Conservation (phyloP, 35 echinoderm and acorn worm species). For the Anneissia japonica region DNA sequence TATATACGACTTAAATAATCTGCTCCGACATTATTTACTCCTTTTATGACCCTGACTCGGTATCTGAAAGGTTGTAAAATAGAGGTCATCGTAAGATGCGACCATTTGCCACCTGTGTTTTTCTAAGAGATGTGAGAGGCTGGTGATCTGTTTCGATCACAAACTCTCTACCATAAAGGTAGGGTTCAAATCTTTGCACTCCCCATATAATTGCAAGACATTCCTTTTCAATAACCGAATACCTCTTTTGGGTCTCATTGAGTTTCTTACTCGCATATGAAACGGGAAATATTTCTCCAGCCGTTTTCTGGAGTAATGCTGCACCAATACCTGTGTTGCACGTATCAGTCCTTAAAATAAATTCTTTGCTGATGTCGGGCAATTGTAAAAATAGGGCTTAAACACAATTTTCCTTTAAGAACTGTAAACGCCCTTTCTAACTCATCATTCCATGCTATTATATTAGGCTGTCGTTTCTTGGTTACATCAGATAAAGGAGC, state of each 20-base stretch:
- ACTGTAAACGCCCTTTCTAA: constrained; percentile 9
- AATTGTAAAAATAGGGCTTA: background rate
- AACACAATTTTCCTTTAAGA: background rate
- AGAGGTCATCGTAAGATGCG: constrained; percentile 43
- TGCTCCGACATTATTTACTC: constrained; percentile 47
- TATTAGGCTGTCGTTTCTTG: constrained; percentile 10
- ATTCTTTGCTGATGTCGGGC: constrained; percentile 1
- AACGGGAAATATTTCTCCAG: constrained; percentile 31
- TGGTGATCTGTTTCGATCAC: constrained; percentile 40
- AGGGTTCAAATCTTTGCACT: constrained; percentile 34
- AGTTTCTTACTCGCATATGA: constrained; percentile 39
- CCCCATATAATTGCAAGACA: constrained; percentile 55
- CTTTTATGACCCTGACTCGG: constrained; percentile 41
- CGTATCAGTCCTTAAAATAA: constrained; percentile 25
- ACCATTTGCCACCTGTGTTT: constrained; percentile 28
- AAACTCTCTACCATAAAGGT: constrained; percentile 50
- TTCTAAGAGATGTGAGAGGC: constrained; percentile 14
- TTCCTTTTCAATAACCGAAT: constrained; percentile 34
- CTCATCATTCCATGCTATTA: background rate
- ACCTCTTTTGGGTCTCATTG: background rate
- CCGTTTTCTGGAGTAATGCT: constrained; percentile 12
- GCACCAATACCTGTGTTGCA: constrained; percentile 1
- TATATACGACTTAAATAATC: constrained; percentile 45
- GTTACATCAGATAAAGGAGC: background rate
- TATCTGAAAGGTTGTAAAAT: constrained; percentile 37